Conservation (phyloP, 2,113 vertebrate species). For the Naja naja region DNA sequence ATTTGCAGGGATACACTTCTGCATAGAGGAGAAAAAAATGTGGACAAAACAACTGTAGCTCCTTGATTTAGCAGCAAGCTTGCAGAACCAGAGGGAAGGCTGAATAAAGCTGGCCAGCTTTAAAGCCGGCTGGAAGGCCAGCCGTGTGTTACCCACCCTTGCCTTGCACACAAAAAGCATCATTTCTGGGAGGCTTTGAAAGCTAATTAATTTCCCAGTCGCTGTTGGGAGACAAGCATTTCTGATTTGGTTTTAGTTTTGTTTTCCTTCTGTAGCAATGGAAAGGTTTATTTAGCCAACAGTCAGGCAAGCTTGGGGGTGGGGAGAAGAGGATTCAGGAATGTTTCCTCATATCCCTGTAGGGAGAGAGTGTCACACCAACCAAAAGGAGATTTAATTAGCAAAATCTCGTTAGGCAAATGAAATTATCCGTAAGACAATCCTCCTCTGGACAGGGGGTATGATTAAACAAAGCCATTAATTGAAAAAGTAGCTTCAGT, state of each 20-base stretch:
- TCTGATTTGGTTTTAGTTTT: conserved; percentile 7
- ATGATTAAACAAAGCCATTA: conserved; percentile 81
- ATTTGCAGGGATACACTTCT: not conserved
- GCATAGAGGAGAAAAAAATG: not conserved
- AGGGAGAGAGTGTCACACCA: conserved; percentile 81
- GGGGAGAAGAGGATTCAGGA: conserved; percentile 70
- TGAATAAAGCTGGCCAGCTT: conserved; percentile 4
- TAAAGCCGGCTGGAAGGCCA: conserved; percentile 25
- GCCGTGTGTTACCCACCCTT: conserved; percentile 7
- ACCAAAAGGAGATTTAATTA: conserved; percentile 98
- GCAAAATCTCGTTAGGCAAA: conserved; percentile 98
- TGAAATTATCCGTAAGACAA: conserved; percentile 98
- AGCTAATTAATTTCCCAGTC: conserved; percentile 54
- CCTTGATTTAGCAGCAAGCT: not conserved
- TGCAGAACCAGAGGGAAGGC: not conserved
- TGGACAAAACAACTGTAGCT: accelerated
- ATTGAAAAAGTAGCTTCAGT: conserved; percentile 71
- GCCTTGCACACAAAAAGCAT: conserved; percentile 19
- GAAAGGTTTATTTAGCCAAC: conserved; percentile 85
- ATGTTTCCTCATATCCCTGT: conserved; percentile 77
- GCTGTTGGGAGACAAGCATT: conserved; percentile 19
- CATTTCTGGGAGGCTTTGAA: conserved; percentile 23
- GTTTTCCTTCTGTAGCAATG: conserved; percentile 40
- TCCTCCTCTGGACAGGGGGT: conserved; percentile 87
- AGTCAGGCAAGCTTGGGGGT: conserved; percentile 41